Percentiles rank a stretch among this genome's conserved stretches.
Evolutionary conservation across 2,113 vertebrate genomes (phyloP).

Genomic region (Anser brachyrhynchus): DNA sequence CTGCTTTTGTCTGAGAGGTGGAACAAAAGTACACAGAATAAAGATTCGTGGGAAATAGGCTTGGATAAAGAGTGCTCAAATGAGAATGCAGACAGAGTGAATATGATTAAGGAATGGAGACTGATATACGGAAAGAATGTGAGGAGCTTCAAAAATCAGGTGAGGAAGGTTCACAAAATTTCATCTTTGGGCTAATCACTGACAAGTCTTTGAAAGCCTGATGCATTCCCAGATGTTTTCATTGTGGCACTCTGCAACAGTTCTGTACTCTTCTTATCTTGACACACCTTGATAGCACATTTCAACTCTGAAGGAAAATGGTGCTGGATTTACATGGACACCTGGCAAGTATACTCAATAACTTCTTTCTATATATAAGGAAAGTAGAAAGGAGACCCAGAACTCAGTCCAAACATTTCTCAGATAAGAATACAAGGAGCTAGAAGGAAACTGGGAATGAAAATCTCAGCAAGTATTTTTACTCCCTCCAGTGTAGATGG

Average conservation of each 20-base stretch:
- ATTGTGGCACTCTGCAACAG: background rate
- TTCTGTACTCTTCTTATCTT: background rate
- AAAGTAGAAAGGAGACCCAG: background rate
- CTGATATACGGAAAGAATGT: background rate
- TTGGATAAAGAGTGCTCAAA: background rate
- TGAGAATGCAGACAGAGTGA: background rate
- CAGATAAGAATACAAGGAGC: background rate
- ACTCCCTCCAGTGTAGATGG: background rate
- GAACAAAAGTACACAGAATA: background rate
- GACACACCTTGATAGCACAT: background rate
- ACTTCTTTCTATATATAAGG: background rate
- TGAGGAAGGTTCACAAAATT: background rate
- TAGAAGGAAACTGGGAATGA: background rate
- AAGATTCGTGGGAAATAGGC: background rate
- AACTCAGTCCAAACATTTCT: background rate
- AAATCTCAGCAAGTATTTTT: background rate
- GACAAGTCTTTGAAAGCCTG: background rate
- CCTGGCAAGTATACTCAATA: background rate
- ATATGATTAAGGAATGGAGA: background rate
- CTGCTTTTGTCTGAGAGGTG: background rate
- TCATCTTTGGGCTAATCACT: background rate
- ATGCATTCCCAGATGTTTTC: background rate
- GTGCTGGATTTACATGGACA: background rate
- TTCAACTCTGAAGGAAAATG: background rate
- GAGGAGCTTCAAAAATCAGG: background rate